phyloP scores from a whole-genome alignment of 2,797 vertebrate species.

The Chromis chromis region DNA sequence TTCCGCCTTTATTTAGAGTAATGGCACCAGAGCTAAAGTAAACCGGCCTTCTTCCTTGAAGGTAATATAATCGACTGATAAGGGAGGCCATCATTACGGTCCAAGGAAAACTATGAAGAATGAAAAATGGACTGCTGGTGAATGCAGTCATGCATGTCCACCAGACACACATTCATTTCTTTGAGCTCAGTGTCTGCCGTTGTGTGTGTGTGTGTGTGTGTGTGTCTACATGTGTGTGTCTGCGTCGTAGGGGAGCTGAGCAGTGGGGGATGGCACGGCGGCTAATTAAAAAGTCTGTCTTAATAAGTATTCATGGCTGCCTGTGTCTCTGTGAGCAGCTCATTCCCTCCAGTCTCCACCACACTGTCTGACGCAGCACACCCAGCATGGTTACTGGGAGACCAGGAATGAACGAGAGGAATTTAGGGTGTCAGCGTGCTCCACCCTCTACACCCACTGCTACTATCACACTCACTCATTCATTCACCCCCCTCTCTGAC shows the following conservation, averaged over 20 bases:
- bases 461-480: constrained; percentile 42
- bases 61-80: constrained; percentile 58
- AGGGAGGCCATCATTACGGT: constrained; percentile 61
- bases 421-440: constrained; percentile 68
- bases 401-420: constrained; percentile 68
- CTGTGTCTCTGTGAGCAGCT: constrained; percentile 39
- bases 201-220: constrained; percentile 13
- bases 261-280: constrained; percentile 21
- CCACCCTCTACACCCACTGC: constrained; percentile 49
- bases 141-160: constrained; percentile 37
- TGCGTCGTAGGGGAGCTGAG: neutral
- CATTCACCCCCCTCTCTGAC: constrained; percentile 13
- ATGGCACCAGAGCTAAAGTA: constrained; percentile 53
- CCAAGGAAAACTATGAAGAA: constrained; percentile 59
- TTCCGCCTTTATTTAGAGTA: constrained; percentile 67
- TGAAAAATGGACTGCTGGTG: constrained; percentile 45
- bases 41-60: constrained; percentile 57
- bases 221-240: constrained; percentile 10
- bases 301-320: constrained; percentile 62
- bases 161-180: constrained; percentile 26
- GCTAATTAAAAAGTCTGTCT: constrained; percentile 73
- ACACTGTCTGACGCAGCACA: constrained; percentile 70
- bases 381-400: constrained; percentile 63
- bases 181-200: constrained; percentile 22
- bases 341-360: constrained; percentile 25